A percentile compares a stretch with the other conserved stretches of the same genome.
These are phyloP conservation scores for Fopius arisanus DNA, from an alignment of 1,140 invertebrate species.

Conservation along the genomic window DNA sequence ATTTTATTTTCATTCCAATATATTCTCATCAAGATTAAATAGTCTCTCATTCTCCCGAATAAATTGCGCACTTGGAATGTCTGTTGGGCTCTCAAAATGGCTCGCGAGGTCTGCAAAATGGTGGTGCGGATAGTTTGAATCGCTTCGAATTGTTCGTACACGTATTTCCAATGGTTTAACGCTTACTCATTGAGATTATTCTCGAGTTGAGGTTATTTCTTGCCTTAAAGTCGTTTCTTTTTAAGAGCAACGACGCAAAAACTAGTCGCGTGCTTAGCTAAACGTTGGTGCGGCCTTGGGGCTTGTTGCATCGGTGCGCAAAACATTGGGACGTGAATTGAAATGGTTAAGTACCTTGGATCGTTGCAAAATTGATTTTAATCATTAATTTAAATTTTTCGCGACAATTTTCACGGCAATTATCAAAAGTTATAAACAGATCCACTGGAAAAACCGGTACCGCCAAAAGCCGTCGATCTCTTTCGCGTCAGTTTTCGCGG, in stretches of 20 bases:
- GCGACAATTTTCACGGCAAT: background rate
- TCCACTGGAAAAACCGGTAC: too few relatives aligned
- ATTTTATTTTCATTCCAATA: too few relatives aligned
- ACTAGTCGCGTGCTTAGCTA: conserved; percentile 63
- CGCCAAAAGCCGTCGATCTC: too few relatives aligned
- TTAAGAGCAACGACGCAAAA: conserved; percentile 54
- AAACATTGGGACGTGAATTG: conserved; percentile 5
- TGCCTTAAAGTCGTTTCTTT: conserved; percentile 40
- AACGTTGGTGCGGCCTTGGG: conserved; percentile 50
- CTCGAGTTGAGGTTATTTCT: background rate
- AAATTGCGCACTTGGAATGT: background rate
- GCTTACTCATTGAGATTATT: conserved; percentile 1
- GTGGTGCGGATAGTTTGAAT: background rate
- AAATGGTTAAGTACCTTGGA: background rate
- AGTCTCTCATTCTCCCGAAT: too few relatives aligned
- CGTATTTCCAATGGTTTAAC: background rate
- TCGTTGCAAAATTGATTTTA: background rate
- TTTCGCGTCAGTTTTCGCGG: too few relatives aligned
- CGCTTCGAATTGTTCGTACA: background rate
- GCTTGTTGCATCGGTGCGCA: conserved; percentile 26
- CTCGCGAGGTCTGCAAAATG: background rate
- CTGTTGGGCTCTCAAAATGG: background rate
- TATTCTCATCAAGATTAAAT: background rate
- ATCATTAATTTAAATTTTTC: background rate
- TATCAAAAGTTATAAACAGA: too few relatives aligned